A percentile compares a stretch with the other conserved stretches of the same genome.
Conservation (phyloP, 2,797 vertebrate species). For the Staurois parvus region DNA sequence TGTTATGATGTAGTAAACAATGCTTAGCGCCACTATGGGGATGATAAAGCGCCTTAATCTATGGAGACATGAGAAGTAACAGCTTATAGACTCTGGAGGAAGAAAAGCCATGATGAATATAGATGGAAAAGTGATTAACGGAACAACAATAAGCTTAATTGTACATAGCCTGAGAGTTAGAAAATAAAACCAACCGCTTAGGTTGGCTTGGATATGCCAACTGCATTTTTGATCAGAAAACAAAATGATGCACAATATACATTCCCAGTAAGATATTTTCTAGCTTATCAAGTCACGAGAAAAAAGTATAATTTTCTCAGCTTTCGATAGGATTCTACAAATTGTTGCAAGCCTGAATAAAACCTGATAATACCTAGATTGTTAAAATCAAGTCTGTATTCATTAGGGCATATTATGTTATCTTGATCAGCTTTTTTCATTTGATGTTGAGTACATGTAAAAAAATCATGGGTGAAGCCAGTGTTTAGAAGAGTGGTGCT, state of each 20-base stretch:
- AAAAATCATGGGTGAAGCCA: no score
- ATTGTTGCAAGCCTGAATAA: no score
- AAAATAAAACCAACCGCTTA: neutral
- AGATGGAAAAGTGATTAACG: neutral
- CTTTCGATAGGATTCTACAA: neutral
- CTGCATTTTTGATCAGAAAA: neutral
- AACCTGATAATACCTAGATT: no score
- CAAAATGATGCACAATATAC: neutral
- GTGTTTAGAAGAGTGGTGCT: no score
- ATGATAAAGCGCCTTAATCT: conserved; percentile 14
- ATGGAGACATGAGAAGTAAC: neutral
- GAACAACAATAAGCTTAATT: neutral
- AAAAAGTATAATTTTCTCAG: neutral
- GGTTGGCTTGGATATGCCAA: neutral
- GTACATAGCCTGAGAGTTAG: neutral
- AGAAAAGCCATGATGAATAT: neutral
- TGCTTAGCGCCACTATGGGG: neutral
- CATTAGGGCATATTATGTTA: no score
- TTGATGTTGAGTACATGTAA: no score
- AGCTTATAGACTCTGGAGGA: neutral
- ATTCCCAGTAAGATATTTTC: neutral
- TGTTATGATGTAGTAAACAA: conserved; percentile 22
- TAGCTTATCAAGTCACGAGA: neutral
- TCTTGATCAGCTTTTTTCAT: no score
- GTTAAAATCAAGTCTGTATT: no score